Conservation (phyloP, 2,113 vertebrate genomes). For the Mola mola region DNA sequence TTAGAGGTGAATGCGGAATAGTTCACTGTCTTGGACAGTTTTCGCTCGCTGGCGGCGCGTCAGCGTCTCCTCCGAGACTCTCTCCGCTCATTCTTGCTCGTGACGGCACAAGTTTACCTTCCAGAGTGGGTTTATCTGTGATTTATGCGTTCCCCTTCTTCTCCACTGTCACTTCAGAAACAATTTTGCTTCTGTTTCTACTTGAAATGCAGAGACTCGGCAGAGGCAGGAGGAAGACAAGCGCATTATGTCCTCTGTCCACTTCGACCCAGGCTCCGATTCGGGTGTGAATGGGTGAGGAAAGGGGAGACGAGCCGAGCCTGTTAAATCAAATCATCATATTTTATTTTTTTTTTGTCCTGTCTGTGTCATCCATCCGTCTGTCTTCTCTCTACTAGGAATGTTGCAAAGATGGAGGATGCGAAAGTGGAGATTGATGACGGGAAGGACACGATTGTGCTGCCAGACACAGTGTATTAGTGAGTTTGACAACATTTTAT, state of each 20-base stretch:
- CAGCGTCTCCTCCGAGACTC: too few species aligned
- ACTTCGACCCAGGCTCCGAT: conserved; percentile 80
- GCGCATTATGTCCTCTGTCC: conserved; percentile 82
- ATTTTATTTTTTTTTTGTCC: too few species aligned
- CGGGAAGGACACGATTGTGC: conserved; percentile 76
- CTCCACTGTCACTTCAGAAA: too few species aligned
- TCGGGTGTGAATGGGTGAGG: conserved; percentile 82
- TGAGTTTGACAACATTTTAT: conserved; percentile 69
- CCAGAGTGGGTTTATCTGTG: not conserved
- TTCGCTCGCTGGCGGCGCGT: too few species aligned
- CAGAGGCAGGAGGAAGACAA: conserved; percentile 19
- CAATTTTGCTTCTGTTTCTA: not conserved
- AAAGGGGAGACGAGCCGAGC: not conserved
- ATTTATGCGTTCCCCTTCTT: not conserved
- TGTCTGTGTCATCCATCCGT: not conserved
- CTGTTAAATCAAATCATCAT: too few species aligned
- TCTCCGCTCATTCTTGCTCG: not conserved
- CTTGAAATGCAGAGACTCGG: conserved; percentile 18
- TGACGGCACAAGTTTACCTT: not conserved
- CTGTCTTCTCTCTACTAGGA: conserved; percentile 33
- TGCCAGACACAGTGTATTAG: conserved; percentile 79
- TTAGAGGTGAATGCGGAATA: not conserved
- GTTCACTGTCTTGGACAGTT: not conserved
- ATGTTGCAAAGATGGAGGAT: conserved; percentile 77
- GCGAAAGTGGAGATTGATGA: conserved; percentile 87